Base-by-base conservation (phyloP, 2,888 invertebrate genomes). In the Clostera curtula region DNA sequence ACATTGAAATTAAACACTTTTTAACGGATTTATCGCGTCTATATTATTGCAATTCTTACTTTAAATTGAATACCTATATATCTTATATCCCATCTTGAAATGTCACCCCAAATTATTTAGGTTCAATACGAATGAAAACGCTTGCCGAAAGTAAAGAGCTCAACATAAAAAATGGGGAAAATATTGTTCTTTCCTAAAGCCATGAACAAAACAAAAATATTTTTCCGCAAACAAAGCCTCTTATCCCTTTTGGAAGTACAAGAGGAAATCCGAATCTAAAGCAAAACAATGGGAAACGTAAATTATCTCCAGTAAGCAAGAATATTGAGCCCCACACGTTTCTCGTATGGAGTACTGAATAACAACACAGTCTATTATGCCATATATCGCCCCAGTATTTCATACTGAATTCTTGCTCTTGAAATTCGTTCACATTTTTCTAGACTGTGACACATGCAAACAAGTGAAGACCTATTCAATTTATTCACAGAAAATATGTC, bases 281-380 rank as follows among this genome's bases (percentile, higher is more conserved):
- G 44, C 41, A 47, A 58, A 57, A 52, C 52, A 56, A 52, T 47
- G 45, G 33, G 48, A 43, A 52, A 45, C 38, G 45, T 53, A 56
- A 59, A 55, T 61, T 58, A 59, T 61, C 56, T 45, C 34, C 34
- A 46, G 38, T 44, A 55, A 57, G 44, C 56, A 36, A 50, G 43
- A 40, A 35, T n/a, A 47, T 42, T 43, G 47, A 44, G 51, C 38
- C 40, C 41, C 45, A 49, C 45, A 37, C 44, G 43, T 43, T 43
- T 46, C 49, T 40, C 49, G n/a, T n/a, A 51, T 48, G 46, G 46
- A 43, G 48, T 44, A 40, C 45, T 45, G 49, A 49, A 49, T 47
- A 47, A 41, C 43, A 52, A 49, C 43, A 47, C 37, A 42, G 32
- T 27, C 24, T 42, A 33, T 34, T 31, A 29, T 19, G 29, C 25